Conservation (phyloP, 2,888 invertebrate species). For the Drosophila birchii region DNA sequence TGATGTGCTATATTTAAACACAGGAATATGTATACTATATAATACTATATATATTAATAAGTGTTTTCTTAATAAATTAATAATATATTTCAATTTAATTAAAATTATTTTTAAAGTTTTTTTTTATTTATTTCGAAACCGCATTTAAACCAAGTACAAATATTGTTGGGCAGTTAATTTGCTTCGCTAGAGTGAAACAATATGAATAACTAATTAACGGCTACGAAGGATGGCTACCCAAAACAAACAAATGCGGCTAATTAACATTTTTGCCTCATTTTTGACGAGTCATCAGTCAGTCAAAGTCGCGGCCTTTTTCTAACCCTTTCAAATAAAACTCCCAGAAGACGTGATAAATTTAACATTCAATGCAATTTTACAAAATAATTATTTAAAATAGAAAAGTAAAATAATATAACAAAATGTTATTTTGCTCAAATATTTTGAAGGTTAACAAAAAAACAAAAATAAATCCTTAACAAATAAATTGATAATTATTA, state of each 20-base stretch:
- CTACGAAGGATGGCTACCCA: conserved; percentile 6
- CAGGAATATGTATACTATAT: neutral
- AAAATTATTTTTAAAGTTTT: neutral
- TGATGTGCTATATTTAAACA: neutral
- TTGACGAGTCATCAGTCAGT: conserved; percentile 57
- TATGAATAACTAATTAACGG: conserved; percentile 74
- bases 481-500: neutral
- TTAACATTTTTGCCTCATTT: conserved; percentile 57
- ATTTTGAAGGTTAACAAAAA: neutral
- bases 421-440: too few species aligned
- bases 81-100: neutral
- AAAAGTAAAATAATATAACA: neutral
- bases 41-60: too few species aligned
- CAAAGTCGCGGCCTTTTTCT: conserved; percentile 9
- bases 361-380: neutral
- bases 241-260: conserved; percentile 69
- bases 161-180: conserved; percentile 14
- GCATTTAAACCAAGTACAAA: neutral
- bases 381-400: neutral
- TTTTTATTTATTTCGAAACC: neutral
- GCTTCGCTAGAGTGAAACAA: conserved; percentile 29
- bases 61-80: too few species aligned
- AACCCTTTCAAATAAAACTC: conserved; percentile 2
- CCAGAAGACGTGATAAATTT: neutral
- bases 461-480: neutral